These are phyloP conservation scores for Delphinus delphis DNA, from an alignment of 2,113 vertebrate species.

Conservation along the genomic window DNA sequence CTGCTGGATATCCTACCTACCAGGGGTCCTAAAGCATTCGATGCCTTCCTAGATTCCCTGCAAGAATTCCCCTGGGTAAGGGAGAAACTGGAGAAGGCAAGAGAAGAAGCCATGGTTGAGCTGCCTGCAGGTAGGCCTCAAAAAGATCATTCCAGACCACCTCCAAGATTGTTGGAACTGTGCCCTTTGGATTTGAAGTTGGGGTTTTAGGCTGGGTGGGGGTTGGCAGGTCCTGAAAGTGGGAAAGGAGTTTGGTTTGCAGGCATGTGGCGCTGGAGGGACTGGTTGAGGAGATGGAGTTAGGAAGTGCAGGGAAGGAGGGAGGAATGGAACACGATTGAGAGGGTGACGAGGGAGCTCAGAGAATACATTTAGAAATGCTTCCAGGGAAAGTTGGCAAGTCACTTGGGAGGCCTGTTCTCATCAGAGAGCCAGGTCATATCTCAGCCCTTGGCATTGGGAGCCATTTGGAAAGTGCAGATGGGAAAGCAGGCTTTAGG, in stretches of 20 bases:
- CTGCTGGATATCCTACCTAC: conserved; percentile 92
- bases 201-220: background rate
- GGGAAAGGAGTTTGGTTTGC: background rate
- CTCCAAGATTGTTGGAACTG: background rate
- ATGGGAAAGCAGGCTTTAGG: conserved; percentile 55
- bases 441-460: conserved; percentile 47
- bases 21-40: conserved; percentile 92
- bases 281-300: background rate
- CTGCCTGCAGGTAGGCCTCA: conserved; percentile 83
- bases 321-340: background rate
- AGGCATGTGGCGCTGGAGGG: background rate
- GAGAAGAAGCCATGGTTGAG: conserved; percentile 75
- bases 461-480: conserved; percentile 61
- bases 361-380: conserved; percentile 51
- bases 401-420: conserved; percentile 49
- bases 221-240: background rate
- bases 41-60: conserved; percentile 87
- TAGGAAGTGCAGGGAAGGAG: background rate
- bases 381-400: conserved; percentile 71
- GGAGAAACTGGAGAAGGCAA: conserved; percentile 84
- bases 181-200: background rate
- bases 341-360: background rate
- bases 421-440: conserved; percentile 51
- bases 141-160: background rate
- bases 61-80: conserved; percentile 93